Conservation (phyloP, 2,113 vertebrate species). For the Atherinomorus stipes region DNA sequence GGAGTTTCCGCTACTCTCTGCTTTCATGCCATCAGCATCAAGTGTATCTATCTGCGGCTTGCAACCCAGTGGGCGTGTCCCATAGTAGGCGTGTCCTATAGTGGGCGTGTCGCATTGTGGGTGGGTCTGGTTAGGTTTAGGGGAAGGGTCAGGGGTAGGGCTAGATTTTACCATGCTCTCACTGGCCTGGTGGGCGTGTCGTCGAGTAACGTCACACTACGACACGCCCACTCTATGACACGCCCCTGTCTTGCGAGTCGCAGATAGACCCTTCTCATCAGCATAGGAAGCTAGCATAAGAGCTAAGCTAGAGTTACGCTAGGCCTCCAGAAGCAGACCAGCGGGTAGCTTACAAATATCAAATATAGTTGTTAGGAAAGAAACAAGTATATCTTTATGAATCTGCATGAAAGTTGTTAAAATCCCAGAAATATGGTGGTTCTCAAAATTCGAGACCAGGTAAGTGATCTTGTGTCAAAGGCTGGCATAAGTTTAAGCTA, state of each 20-base stretch:
- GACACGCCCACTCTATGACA: no score
- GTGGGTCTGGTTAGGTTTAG: no score
- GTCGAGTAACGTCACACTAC: no score
- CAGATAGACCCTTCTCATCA: no score
- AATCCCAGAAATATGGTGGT: constrained; percentile 83
- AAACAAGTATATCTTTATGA: constrained; percentile 50
- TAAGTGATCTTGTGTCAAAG: constrained; percentile 60
- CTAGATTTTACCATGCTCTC: no score
- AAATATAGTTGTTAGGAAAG: constrained; percentile 50
- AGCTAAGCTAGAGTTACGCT: constrained; percentile 74
- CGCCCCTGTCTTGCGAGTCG: no score
- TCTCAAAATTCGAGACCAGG: constrained; percentile 87
- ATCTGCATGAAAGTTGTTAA: constrained; percentile 76
- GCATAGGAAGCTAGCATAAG: constrained; percentile 71
- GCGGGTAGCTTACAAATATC: constrained; percentile 38
- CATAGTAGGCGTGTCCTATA: no score
- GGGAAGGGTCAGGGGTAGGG: no score
- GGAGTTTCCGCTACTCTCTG: constrained; percentile 76
- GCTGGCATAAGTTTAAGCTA: constrained; percentile 45
- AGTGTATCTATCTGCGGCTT: no score
- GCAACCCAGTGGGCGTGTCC: no score
- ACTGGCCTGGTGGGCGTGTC: no score
- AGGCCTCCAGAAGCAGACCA: constrained; percentile 74
- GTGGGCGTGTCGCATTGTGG: no score
- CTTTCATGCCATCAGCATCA: constrained; percentile 76